Conservation (phyloP, 1,140 invertebrate genomes). For the Drosophila repletoides region DNA sequence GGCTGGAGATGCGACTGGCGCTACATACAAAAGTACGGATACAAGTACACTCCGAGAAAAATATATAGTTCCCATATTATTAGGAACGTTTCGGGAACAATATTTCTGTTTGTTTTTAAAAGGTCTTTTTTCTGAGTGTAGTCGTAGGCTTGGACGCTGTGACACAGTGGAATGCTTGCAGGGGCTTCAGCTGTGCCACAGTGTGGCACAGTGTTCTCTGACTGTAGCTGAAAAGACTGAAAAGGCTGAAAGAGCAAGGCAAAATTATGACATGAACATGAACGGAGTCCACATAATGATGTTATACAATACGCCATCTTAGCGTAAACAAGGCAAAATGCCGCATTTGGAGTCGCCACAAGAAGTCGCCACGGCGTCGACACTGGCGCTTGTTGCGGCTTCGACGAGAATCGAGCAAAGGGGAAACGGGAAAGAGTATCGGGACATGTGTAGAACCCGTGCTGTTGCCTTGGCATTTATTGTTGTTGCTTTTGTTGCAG, state of each 20-base stretch:
- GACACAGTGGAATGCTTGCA: slow-evolving; percentile 52
- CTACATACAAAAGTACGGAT: too few species aligned
- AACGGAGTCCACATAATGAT: slow-evolving; percentile 81
- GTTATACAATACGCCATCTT: slow-evolving; percentile 82
- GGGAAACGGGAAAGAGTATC: not conserved
- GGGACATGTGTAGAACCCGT: slow-evolving; percentile 32
- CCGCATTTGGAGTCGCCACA: slow-evolving; percentile 49
- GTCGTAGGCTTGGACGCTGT: too few species aligned
- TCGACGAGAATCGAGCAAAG: not conserved
- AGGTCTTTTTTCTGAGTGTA: too few species aligned
- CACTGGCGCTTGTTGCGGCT: slow-evolving; percentile 19
- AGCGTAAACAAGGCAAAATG: slow-evolving; percentile 72
- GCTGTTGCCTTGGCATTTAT: slow-evolving; percentile 4
- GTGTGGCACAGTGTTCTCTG: not conserved
- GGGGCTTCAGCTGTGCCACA: not conserved
- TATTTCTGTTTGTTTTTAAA: too few species aligned
- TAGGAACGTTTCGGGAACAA: too few species aligned
- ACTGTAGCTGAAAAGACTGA: slow-evolving; percentile 20
- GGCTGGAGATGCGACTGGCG: slow-evolving; percentile 67
- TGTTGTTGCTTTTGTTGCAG: not conserved
- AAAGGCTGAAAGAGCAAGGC: slow-evolving; percentile 43
- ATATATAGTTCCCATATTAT: too few species aligned
- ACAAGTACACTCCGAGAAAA: too few species aligned
- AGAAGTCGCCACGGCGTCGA: slow-evolving; percentile 6
- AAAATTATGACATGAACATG: slow-evolving; percentile 82